Evolutionary conservation across 2,797 vertebrate species (phyloP).

Genomic region (Peromyscus melanophrys): DNA sequence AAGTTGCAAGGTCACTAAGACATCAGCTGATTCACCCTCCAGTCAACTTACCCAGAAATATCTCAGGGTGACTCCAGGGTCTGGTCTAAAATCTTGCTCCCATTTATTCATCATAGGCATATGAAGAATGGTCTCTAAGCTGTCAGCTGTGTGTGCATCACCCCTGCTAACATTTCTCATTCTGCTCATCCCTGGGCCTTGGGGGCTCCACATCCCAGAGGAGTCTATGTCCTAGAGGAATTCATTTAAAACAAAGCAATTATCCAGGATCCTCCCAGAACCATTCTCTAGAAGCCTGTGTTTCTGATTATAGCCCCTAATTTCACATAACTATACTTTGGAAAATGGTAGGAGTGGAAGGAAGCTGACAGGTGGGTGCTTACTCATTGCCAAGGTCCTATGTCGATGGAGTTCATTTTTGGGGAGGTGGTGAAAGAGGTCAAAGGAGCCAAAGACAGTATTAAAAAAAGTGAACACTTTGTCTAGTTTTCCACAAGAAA

Average conservation of each 20-base stretch:
- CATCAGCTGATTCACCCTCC: not conserved
- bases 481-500: not conserved
- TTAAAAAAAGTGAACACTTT: not conserved
- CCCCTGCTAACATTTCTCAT: not conserved
- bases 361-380: not conserved
- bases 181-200: not conserved
- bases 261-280: not conserved
- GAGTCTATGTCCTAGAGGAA: slow-evolving; percentile 56
- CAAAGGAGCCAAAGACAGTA: not conserved
- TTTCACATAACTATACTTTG: slow-evolving; percentile 13
- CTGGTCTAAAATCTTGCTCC: not conserved
- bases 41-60: slow-evolving; percentile 16
- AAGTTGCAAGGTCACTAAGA: not conserved
- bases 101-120: slow-evolving; percentile 4
- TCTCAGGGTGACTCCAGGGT: not conserved
- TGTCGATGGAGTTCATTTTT: not conserved
- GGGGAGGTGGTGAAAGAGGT: not conserved
- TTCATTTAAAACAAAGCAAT: slow-evolving; percentile 71
- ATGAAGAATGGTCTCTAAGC: not conserved
- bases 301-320: not conserved
- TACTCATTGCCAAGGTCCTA: not conserved
- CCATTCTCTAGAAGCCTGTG: not conserved
- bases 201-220: slow-evolving; percentile 14
- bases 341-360: not conserved
- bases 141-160: not conserved